Evolutionary conservation across 2,797 vertebrate species (phyloP).

Genomic region (Denticeps clupeoides): DNA sequence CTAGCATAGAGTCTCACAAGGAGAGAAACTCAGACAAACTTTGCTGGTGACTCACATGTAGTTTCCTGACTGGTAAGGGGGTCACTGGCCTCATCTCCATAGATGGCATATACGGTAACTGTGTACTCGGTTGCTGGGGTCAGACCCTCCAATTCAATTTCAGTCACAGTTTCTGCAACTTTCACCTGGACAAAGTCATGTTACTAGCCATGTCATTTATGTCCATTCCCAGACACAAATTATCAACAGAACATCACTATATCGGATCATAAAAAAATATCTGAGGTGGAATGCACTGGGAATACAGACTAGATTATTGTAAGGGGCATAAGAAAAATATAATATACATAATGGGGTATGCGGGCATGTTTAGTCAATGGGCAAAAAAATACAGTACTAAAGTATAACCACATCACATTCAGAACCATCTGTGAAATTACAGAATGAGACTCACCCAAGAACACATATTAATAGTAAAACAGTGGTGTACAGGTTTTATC

Average conservation of each 20-base stretch:
- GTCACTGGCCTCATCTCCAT: conserved; percentile 94
- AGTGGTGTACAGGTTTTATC: neutral
- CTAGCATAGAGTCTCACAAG: too few species aligned
- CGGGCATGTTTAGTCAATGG: too few species aligned
- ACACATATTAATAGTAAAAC: neutral
- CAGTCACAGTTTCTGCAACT: conserved; percentile 66
- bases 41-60: conserved; percentile 65
- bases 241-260: too few species aligned
- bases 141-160: conserved; percentile 73
- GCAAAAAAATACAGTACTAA: too few species aligned
- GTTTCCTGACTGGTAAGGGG: conserved; percentile 88
- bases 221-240: conserved; percentile 9
- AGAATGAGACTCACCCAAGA: neutral
- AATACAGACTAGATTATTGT: too few species aligned
- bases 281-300: too few species aligned
- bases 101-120: conserved; percentile 89
- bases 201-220: conserved; percentile 2
- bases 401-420: neutral
- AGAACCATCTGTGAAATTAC: neutral
- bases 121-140: conserved; percentile 89
- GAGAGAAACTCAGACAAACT: too few species aligned
- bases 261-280: too few species aligned
- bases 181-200: conserved; percentile 66
- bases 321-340: too few species aligned
- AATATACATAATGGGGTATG: too few species aligned